Evolutionary conservation across 2,113 vertebrate genomes (phyloP).

Genomic region (Eulemur rufifrons): DNA sequence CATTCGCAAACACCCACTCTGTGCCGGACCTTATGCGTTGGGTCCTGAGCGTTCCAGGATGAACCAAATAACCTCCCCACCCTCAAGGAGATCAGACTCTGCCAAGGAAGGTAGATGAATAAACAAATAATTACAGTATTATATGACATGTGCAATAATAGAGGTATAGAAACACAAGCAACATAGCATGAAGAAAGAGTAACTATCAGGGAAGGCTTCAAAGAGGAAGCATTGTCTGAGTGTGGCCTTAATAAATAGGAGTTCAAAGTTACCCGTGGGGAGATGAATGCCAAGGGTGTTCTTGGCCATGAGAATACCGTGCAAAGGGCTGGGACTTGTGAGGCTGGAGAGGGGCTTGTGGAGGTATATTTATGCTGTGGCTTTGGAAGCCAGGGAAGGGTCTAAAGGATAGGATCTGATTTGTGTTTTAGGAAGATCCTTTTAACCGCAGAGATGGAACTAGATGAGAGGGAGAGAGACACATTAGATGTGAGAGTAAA

Average conservation of each 20-base stretch:
- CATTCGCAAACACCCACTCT: not conserved
- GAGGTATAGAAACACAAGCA: not conserved
- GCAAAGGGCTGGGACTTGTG: not conserved
- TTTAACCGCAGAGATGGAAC: slow-evolving; percentile 20
- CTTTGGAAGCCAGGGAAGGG: not conserved
- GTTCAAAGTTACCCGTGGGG: not conserved
- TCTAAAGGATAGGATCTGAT: not conserved
- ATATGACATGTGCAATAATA: not conserved
- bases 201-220: not conserved
- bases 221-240: not conserved
- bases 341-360: not conserved
- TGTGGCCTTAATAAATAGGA: not conserved
- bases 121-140: not conserved
- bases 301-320: not conserved
- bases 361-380: not conserved
- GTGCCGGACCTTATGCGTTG: not conserved
- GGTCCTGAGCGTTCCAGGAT: not conserved
- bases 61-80: not conserved
- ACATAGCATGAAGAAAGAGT: not conserved
- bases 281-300: not conserved
- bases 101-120: not conserved
- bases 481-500: not conserved
- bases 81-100: slow-evolving; percentile 7
- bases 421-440: slow-evolving; percentile 40
- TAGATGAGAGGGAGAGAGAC: slow-evolving; percentile 16